Conservation (phyloP, 1,140 invertebrate species). For the Dinothrombium tinctorium region DNA sequence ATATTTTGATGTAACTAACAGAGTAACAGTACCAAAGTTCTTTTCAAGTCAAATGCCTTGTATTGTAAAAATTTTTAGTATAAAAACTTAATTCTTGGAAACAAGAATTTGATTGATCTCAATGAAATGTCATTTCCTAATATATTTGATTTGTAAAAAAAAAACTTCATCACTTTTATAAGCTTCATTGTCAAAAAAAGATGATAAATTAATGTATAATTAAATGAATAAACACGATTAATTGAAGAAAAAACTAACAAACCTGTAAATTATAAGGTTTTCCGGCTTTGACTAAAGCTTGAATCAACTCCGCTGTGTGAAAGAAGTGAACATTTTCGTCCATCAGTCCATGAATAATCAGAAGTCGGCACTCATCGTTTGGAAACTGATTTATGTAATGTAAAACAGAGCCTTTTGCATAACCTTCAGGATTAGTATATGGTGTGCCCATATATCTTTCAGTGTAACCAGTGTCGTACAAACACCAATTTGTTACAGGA, state of each 20-base stretch:
- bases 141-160: slow-evolving; percentile 16
- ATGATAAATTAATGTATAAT: background rate
- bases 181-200: background rate
- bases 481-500: slow-evolving; percentile 83
- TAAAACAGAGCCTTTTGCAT: slow-evolving; percentile 47
- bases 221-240: background rate
- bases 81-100: too few species aligned
- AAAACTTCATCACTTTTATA: background rate
- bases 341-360: slow-evolving; percentile 93
- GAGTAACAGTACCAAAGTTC: too few species aligned
- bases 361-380: slow-evolving; percentile 67
- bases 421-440: slow-evolving; percentile 46
- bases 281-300: slow-evolving; percentile 62
- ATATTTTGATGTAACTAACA: too few species aligned
- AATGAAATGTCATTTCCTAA: too few species aligned
- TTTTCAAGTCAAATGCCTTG: too few species aligned
- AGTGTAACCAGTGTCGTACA: slow-evolving; percentile 89
- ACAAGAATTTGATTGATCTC: too few species aligned
- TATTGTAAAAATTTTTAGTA: too few species aligned
- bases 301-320: slow-evolving; percentile 74
- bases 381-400: slow-evolving; percentile 61
- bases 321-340: slow-evolving; percentile 98
- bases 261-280: slow-evolving; percentile 76
- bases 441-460: slow-evolving; percentile 91
- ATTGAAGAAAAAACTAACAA: slow-evolving; percentile 10